Percentiles rank a stretch among this genome's conserved stretches.
Evolutionary conservation across 2,113 vertebrate species (phyloP).

Genomic region (Trachemys scripta): DNA sequence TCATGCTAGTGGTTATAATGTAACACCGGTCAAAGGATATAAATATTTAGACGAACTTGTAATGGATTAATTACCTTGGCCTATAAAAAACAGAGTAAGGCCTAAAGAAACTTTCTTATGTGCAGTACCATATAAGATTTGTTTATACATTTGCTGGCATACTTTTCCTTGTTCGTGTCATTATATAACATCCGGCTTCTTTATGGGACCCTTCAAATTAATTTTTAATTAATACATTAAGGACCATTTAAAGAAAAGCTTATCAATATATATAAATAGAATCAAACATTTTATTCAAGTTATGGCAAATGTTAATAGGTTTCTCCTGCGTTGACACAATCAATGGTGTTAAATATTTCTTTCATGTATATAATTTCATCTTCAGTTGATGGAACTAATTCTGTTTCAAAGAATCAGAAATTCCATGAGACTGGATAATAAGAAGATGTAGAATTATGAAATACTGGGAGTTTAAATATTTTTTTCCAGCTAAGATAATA

Average conservation of each 20-base stretch:
- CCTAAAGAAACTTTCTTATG: not conserved
- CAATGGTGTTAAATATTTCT: not conserved
- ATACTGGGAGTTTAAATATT: not conserved
- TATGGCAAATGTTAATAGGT: not conserved
- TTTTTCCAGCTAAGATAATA: not conserved
- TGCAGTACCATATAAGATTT: not conserved
- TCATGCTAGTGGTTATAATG: not conserved
- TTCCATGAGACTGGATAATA: not conserved
- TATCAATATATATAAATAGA: not conserved
- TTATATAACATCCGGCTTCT: not conserved
- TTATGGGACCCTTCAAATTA: not conserved
- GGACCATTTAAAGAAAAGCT: not conserved
- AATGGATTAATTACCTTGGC: not conserved
- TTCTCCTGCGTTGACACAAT: not conserved
- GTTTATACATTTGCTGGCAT: not conserved
- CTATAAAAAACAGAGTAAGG: not conserved
- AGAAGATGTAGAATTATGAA: not conserved
- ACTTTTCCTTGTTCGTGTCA: not conserved
- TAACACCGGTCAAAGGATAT: not conserved
- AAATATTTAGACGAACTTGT: not conserved
- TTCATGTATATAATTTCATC: not conserved
- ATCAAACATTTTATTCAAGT: not conserved
- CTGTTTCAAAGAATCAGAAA: not conserved
- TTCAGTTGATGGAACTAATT: slow-evolving; percentile 27
- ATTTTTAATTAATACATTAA: not conserved